phyloP scores from a whole-genome alignment of 2,888 invertebrate genomes.

The Molanna angustata region DNA sequence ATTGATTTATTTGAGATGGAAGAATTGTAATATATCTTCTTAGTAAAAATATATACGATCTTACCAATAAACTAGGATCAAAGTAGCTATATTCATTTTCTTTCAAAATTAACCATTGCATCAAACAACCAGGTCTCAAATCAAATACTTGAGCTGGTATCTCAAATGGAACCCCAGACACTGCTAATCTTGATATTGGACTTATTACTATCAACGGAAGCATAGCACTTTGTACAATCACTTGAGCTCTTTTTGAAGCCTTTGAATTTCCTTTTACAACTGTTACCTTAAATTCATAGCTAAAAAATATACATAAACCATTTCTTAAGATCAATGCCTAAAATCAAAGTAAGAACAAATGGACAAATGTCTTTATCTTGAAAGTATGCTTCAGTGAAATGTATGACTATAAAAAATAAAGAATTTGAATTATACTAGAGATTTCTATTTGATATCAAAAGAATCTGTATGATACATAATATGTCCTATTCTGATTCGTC shows the following conservation, averaged over 20 bases:
- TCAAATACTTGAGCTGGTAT: constrained; percentile 26
- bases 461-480: too few species aligned
- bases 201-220: constrained; percentile 25
- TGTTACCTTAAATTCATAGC: constrained; percentile 24
- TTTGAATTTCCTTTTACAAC: constrained; percentile 19
- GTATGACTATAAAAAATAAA: too few species aligned
- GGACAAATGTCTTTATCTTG: too few species aligned
- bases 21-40: too few species aligned
- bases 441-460: too few species aligned
- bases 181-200: constrained; percentile 2
- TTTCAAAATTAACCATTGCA: constrained; percentile 21
- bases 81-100: constrained; percentile 20
- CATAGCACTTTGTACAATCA: constrained; percentile 23
- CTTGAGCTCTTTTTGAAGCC: constrained; percentile 7
- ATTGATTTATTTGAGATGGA: too few species aligned
- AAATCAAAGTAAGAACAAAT: too few species aligned
- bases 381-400: too few species aligned
- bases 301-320: constrained; percentile 17
- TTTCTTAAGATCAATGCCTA: too few species aligned
- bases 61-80: constrained; percentile 15
- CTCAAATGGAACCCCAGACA: constrained; percentile 20
- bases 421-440: too few species aligned
- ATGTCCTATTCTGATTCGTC: too few species aligned
- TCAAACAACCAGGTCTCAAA: constrained; percentile 22
- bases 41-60: too few species aligned